These are phyloP conservation scores for Mormoops blainvillei DNA, from an alignment of 2,113 vertebrate genomes.

Conservation along the genomic window DNA sequence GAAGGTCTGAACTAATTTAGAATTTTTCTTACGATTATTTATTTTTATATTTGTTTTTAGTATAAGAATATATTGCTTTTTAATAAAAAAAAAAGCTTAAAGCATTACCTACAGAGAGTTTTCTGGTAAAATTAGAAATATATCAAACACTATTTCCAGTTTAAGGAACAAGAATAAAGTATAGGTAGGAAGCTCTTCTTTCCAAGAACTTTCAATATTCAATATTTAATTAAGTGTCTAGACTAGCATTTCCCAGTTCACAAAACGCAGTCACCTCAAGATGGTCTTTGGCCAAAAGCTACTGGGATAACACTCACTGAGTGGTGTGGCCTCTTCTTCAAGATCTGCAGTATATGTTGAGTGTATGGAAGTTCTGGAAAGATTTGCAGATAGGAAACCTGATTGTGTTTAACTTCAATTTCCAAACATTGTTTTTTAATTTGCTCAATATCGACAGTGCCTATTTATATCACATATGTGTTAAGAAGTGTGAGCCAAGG, in stretches of 20 bases:
- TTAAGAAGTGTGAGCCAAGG: neutral
- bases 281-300: neutral
- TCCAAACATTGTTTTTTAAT: neutral
- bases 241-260: neutral
- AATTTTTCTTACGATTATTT: neutral
- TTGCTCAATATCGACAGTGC: neutral
- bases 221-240: neutral
- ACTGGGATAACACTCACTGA: neutral
- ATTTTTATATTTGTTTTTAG: neutral
- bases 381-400: neutral
- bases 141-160: constrained; percentile 46
- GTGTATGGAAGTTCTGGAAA: neutral
- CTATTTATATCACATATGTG: neutral
- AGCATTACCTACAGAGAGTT: neutral
- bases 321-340: neutral
- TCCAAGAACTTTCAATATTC: neutral
- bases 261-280: neutral
- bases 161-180: constrained; percentile 34
- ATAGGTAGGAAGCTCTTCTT: neutral
- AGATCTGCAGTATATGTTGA: neutral
- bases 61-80: neutral
- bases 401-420: neutral
- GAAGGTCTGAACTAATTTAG: neutral
- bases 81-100: neutral
- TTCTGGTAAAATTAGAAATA: constrained; percentile 32